Evolutionary conservation across 2,888 invertebrate species (phyloP).

Genomic region (Agonopterix heracliana): DNA sequence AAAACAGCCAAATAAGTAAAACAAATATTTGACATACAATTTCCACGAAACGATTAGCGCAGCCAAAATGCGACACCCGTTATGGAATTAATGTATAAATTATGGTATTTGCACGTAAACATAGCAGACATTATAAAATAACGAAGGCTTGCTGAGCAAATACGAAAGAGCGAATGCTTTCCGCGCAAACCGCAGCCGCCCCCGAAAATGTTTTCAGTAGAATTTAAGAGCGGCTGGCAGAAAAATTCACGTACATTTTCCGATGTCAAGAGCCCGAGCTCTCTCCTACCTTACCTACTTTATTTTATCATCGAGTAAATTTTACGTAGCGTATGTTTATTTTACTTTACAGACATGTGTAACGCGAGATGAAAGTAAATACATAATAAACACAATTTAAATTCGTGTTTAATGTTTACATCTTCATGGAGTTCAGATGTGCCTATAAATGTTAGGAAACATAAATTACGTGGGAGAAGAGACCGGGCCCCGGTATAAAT

Average conservation of each 20-base stretch:
- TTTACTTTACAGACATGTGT: conserved; percentile 13
- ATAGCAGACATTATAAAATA: conserved; percentile 24
- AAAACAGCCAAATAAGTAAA: too few species aligned
- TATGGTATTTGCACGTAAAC: conserved; percentile 3
- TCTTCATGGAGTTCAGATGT: conserved; percentile 8
- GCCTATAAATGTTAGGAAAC: conserved; percentile 8
- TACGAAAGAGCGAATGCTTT: conserved; percentile 42
- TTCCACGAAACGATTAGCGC: neutral
- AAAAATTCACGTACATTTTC: conserved; percentile 50
- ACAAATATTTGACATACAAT: too few species aligned
- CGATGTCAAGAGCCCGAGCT: conserved; percentile 32
- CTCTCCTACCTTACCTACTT: conserved; percentile 20
- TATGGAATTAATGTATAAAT: conserved; percentile 4
- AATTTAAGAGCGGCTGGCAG: conserved; percentile 42
- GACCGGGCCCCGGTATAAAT: neutral
- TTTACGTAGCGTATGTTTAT: conserved; percentile 20
- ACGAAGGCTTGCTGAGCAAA: conserved; percentile 37
- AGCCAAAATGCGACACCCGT: neutral
- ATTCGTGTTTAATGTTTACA: conserved; percentile 9
- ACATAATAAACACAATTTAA: conserved; percentile 4
- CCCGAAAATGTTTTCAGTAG: conserved; percentile 55
- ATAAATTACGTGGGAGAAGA: conserved; percentile 1
- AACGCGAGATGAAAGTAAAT: conserved; percentile 17
- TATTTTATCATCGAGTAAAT: conserved; percentile 40
- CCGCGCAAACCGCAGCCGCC: conserved; percentile 44